Evolutionary conservation across 2,113 vertebrate genomes (phyloP), one percentile per base, ranked within the genome.

Genomic region (Lucifuga dentata): DNA sequence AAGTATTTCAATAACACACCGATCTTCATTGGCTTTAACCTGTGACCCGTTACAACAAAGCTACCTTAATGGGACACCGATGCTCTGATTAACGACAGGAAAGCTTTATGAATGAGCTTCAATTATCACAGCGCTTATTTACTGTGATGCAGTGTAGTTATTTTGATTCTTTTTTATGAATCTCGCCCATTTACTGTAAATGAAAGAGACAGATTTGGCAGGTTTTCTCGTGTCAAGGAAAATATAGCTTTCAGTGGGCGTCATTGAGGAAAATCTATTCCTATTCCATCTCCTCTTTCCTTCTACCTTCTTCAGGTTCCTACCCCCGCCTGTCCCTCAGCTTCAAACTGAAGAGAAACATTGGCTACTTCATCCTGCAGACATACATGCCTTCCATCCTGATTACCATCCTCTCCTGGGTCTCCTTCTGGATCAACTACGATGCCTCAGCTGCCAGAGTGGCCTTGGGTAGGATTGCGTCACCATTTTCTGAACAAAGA

Each of bases 341-440:
- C 92, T 99, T 99, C 93, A 98, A 98, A 88, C 94, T 99, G 81
- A 99, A 98, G 93, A 97, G 98, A 90, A 99, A 99, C 92, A 99
- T 99, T 84, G 98, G 98, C 70, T 99, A 99, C 93, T 99, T 99
- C 93, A 99, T 99, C 92, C 92, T 99, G 91, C 98, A 99, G 92
- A 99, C 98, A 29, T 99, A 99, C 88, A 99, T 99, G 98, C 98
- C 98, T 78, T 98, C 98, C 83, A 99, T 99, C 94, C 93, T 99
- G 90, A 99, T 99, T 91, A 99, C 98, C 78, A 99, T 99, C 89
- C 95, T 99, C 72, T 99, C 98, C 79, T 99, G 98, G 98, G 98
- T 99, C 87, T 99, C 98, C 89, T 99, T 99, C 93, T 99, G 98
- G 97, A 99, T 99, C 93, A 99, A 99, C 92, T 99, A 99, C 58